A percentile compares a stretch with the other conserved stretches of the same genome.
These are phyloP conservation scores for Podabrus alpinus DNA, from an alignment of 2,888 invertebrate genomes.

Conservation along the genomic window DNA sequence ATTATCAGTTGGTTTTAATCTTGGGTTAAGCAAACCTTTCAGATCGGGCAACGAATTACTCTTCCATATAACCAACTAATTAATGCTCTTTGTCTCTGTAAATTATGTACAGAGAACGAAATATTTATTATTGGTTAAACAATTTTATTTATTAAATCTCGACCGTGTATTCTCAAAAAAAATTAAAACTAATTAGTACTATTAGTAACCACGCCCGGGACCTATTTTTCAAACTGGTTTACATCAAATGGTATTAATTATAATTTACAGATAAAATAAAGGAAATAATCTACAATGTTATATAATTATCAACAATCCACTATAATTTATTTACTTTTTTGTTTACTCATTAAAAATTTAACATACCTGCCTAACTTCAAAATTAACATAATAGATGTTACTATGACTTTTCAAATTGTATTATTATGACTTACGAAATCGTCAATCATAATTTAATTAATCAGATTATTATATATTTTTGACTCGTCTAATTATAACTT, in stretches of 20 bases:
- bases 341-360: conserved; percentile 10
- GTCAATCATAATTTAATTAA: background rate
- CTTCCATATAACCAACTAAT: conserved; percentile 40
- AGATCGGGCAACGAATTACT: conserved; percentile 58
- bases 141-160: background rate
- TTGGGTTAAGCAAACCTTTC: conserved; percentile 60
- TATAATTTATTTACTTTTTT: background rate
- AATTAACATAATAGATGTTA: background rate
- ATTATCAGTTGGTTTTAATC: conserved; percentile 61
- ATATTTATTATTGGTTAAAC: background rate
- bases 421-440: background rate
- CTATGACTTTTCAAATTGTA: background rate
- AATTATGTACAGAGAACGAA: conserved; percentile 30
- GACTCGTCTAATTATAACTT: background rate
- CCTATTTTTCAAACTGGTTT: conserved; percentile 4
- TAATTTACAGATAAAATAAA: conserved; percentile 1
- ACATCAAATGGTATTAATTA: conserved; percentile 2
- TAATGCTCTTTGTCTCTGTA: conserved; percentile 37
- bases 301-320: background rate
- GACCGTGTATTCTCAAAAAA: background rate
- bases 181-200: background rate
- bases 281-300: background rate
- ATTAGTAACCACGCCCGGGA: conserved; percentile 2
- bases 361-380: background rate
- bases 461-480: background rate